These are phyloP conservation scores for Scaptomyza graminum DNA, from an alignment of 1,140 invertebrate genomes.

Conservation along the genomic window DNA sequence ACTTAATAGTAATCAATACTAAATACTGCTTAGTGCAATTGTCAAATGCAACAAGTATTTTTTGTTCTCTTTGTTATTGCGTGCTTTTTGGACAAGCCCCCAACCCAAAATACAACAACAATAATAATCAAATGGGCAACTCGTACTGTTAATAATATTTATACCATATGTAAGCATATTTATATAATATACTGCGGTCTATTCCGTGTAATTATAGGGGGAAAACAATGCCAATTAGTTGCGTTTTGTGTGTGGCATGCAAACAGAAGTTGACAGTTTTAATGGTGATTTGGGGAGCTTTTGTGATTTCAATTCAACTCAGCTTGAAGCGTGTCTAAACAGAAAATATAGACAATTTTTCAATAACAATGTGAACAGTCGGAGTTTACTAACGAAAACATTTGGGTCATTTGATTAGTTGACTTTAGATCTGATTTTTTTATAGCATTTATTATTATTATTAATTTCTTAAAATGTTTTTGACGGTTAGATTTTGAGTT, in stretches of 20 bases:
- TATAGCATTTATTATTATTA: too few species aligned
- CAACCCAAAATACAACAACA: background rate
- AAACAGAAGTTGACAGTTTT: constrained; percentile 28
- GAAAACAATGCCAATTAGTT: constrained; percentile 27
- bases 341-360: constrained; percentile 8
- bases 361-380: background rate
- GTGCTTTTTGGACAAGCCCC: constrained; percentile 12
- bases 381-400: background rate
- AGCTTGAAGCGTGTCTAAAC: constrained; percentile 21
- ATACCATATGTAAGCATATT: background rate
- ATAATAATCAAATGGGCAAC: constrained; percentile 20
- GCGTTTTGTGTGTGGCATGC: constrained; percentile 16
- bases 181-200: background rate
- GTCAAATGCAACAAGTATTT: constrained; percentile 10
- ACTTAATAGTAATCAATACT: too few species aligned
- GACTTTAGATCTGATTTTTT: too few species aligned
- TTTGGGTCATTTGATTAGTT: too few species aligned
- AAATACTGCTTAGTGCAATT: background rate
- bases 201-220: constrained; percentile 27
- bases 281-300: background rate
- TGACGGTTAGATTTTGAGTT: background rate
- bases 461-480: too few species aligned
- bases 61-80: constrained; percentile 1
- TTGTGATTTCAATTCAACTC: constrained; percentile 16
- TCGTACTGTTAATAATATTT: constrained; percentile 14